These are phyloP conservation scores for Gonioctena quinquepunctata DNA, from an alignment of 1,140 invertebrate genomes.

Conservation along the genomic window DNA sequence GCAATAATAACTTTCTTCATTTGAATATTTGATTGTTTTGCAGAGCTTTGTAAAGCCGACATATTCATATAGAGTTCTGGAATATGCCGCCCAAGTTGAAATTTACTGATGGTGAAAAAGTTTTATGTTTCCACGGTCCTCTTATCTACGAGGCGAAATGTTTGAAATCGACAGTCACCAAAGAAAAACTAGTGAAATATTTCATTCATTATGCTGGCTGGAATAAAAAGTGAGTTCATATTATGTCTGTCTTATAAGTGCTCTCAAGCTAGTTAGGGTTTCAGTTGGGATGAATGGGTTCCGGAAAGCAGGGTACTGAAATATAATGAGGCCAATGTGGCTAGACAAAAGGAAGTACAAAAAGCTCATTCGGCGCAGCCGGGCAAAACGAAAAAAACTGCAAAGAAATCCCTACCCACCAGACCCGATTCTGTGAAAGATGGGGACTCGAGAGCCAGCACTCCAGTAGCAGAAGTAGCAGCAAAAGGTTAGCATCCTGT, in stretches of 20 bases:
- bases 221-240: constrained; percentile 86
- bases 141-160: constrained; percentile 96
- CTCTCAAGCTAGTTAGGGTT: constrained; percentile 38
- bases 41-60: no score
- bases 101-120: constrained; percentile 81
- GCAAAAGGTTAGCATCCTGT: constrained; percentile 33
- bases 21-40: no score
- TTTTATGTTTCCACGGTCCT: constrained; percentile 94
- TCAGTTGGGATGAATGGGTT: constrained; percentile 98
- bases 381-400: constrained; percentile 64
- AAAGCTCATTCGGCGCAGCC: constrained; percentile 77
- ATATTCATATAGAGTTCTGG: not conserved
- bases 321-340: constrained; percentile 88
- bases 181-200: constrained; percentile 87
- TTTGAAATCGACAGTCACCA: constrained; percentile 78
- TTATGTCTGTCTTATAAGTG: not conserved
- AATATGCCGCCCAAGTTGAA: constrained; percentile 62
- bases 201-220: constrained; percentile 96
- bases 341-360: constrained; percentile 87
- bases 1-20: no score
- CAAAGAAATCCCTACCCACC: constrained; percentile 31
- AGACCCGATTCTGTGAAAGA: constrained; percentile 57
- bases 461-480: constrained; percentile 58
- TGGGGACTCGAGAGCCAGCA: constrained; percentile 68
- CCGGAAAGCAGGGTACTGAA: constrained; percentile 91